These are phyloP conservation scores for Amiota mariae DNA, from an alignment of 2,888 invertebrate genomes.

Conservation along the genomic window DNA sequence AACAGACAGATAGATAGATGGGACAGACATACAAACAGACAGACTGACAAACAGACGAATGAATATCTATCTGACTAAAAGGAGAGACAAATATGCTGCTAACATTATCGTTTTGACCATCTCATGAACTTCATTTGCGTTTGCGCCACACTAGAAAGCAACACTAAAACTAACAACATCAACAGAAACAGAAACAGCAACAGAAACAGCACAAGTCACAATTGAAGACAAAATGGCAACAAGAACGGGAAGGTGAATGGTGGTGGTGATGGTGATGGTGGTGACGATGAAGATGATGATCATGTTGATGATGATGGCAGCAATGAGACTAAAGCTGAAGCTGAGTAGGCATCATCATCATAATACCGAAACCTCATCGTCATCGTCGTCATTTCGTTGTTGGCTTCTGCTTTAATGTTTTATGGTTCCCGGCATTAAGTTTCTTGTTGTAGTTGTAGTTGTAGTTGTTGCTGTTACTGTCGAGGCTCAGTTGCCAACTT, in stretches of 20 bases:
- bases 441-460: constrained; percentile 15
- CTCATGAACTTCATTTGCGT: constrained; percentile 65
- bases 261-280: not conserved
- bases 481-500: constrained; percentile 63
- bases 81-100: constrained; percentile 63
- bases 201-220: not conserved
- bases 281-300: constrained; percentile 1
- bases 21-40: constrained; percentile 10
- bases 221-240: too few relatives aligned
- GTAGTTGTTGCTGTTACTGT: constrained; percentile 58
- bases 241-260: not conserved
- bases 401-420: constrained; percentile 30
- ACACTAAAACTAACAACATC: constrained; percentile 1
- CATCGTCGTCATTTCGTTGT: not conserved
- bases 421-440: constrained; percentile 17
- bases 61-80: not conserved
- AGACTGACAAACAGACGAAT: not conserved
- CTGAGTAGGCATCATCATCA: constrained; percentile 40
- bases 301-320: not conserved
- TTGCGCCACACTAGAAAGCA: constrained; percentile 22
- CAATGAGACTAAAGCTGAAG: not conserved
- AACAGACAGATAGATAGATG: not conserved
- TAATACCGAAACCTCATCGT: constrained; percentile 36
- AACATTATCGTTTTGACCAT: constrained; percentile 66
- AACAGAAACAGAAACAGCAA: not conserved